Conservation (phyloP, 2,113 vertebrate genomes). For the Labeo rohita region DNA sequence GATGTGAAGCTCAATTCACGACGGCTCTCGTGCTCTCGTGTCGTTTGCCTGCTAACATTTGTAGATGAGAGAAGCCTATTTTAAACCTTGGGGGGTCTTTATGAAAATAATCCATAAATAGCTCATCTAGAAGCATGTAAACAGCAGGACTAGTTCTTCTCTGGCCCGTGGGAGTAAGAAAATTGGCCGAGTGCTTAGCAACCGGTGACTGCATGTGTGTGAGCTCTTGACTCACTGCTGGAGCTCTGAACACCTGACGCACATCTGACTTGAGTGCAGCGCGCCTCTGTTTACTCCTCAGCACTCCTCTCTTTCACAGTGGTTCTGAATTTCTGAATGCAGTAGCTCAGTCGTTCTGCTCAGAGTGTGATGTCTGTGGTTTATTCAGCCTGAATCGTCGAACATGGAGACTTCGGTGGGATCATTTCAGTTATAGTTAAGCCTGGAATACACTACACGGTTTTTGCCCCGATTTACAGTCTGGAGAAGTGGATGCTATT, state of each 20-base stretch:
- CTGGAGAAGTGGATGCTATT: too few relatives aligned
- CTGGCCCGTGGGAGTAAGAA: neutral
- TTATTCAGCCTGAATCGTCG: neutral
- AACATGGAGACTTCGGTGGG: neutral
- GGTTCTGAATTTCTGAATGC: neutral
- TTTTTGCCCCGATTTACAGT: too few relatives aligned
- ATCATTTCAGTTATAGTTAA: too few relatives aligned
- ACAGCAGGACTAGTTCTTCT: conserved; percentile 14
- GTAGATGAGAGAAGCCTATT: conserved; percentile 4
- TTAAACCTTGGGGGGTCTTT: neutral
- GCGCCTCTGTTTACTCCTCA: neutral
- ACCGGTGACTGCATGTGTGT: conserved; percentile 4
- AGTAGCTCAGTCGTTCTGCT: neutral
- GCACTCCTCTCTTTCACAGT: neutral
- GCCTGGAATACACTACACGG: too few relatives aligned
- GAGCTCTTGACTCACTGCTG: neutral
- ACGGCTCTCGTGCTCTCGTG: neutral
- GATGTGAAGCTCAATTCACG: neutral
- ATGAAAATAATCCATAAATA: conserved; percentile 20
- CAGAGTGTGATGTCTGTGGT: neutral
- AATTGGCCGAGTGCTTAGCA: conserved; percentile 11
- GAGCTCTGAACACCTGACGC: neutral
- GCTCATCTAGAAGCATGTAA: neutral
- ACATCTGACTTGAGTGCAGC: neutral
- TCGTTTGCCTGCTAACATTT: conserved; percentile 2